phyloP scores from a whole-genome alignment of 2,888 invertebrate species.

The Neocrepidodera transversa region DNA sequence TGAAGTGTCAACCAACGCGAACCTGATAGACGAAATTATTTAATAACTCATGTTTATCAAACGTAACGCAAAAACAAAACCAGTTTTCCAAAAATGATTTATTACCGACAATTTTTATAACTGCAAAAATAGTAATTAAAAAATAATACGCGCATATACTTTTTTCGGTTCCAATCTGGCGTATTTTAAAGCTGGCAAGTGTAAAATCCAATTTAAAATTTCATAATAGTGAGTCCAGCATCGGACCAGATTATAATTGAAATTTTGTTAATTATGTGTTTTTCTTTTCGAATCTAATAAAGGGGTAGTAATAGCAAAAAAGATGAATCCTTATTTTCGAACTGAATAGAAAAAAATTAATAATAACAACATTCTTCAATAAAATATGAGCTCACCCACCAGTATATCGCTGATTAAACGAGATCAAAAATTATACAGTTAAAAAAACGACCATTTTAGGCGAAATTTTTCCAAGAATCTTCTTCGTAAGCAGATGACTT shows the following conservation, averaged over 20 bases:
- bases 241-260: background rate
- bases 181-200: slow-evolving; percentile 14
- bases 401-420: too few species aligned
- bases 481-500: too few species aligned
- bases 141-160: slow-evolving; percentile 4
- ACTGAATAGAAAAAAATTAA: too few species aligned
- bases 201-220: slow-evolving; percentile 4
- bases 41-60: slow-evolving; percentile 12
- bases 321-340: too few species aligned
- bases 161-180: background rate
- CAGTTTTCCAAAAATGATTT: slow-evolving; percentile 19
- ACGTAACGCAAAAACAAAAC: slow-evolving; percentile 14
- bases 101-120: slow-evolving; percentile 8
- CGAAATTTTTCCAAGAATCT: too few species aligned
- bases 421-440: too few species aligned
- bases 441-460: too few species aligned
- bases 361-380: too few species aligned
- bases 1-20: slow-evolving; percentile 3
- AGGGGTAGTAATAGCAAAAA: too few species aligned
- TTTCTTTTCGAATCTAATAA: too few species aligned
- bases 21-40: slow-evolving; percentile 6
- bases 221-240: background rate
- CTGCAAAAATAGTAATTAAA: slow-evolving; percentile 15
- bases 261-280: too few species aligned
- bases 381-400: too few species aligned